Evolutionary conservation across 2,888 invertebrate genomes (phyloP), one percentile per base, ranked within the genome.

Genomic region (Anagyrus pseudococci): DNA sequence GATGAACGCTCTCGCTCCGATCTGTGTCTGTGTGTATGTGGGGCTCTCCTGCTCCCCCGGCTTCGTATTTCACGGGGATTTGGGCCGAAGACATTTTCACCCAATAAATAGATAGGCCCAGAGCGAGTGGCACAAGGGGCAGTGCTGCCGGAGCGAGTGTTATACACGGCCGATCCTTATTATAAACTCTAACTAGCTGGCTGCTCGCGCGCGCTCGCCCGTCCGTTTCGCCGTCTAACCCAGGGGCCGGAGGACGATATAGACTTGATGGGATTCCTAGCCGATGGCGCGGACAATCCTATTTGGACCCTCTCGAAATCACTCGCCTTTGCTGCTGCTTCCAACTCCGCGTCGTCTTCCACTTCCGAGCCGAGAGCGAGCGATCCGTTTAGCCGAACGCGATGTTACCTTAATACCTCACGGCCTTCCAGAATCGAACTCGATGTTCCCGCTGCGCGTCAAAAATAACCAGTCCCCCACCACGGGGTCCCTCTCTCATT

Each of bases 281-380:
- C 79, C 80, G 80, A 80, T 80, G 79, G 79, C 76, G 80, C 79
- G 77, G 76, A 80, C 80, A 80, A 80, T 80, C 79, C 80, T 78
- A 78, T 80, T 80, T 78, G 72, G 72, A 75, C 73, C 72, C 74
- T 75, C 74, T 69, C 69, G 68, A 75, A 72, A 77, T 78, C 78
- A 73, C 72, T 76, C 73, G 69, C 74, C 68, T 70, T 66, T 65
- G 64, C 74, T 72, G 71, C 74, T 71, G 71, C 40, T 17, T 26
- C 47, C 13, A 29, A 29, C 33, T 47, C 46, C 15, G 29, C 10
- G 29, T 47, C 29, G 4, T 50, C 15, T 58, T 58, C 52, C 56
- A 26, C 61, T 66, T 69, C 68, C 71, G 70, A 70, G 67, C 67
- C 68, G 71, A n/a, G n/a, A n/a, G n/a, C n/a, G n/a, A n/a, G n/a